Base-by-base conservation (phyloP, 2,888 invertebrate species). In the Aspidiotus destructor region DNA sequence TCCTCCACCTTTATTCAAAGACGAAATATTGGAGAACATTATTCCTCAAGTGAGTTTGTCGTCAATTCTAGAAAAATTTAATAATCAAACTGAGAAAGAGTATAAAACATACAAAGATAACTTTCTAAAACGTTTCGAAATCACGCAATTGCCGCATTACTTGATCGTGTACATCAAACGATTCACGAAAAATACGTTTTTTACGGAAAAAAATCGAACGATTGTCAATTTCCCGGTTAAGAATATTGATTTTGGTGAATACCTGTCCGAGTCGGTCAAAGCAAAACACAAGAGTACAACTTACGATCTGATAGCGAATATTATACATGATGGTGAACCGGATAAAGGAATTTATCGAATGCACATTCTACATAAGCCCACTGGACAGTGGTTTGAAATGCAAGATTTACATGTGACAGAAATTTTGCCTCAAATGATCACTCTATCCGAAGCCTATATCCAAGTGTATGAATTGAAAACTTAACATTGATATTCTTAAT, bases 21-120 rank as follows among this genome's bases (percentile, higher is more conserved):
- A 99, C 78, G 97, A 97, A 77, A 88, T 95, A 74, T 85, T 92
- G 72, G 98, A 99, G 80, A 99, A 98, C 78, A 99, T 99, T 73
- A 99, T 99, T 76, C 99, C 99, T 60, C 97, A 98, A 82, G 92
- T 95, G 0, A 98, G 97, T 77, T 82, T 99, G 44, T 94, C 92
- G 76, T 92, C 91, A 72, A 80, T 99, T 41, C 81, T 99, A 69
- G 88, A 89, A 54, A 99, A 99, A 79, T 99, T 99, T 78, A 98
- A 98, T 78, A 97, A 97, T 0, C 85, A 88, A 72, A 82, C 86
- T 7, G 96, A 98, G 74, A 98, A 97, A 78, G 99, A 99, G 77
- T 98, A 99, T 79, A 98, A 98, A 81, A 99, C 98, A 0, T 97
- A 98, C 79, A 99, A 99, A 76, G 99, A 99, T 78, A 98, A 97